Conservation (phyloP, 2,797 vertebrate species). For the Sebastes ruberrimus region DNA sequence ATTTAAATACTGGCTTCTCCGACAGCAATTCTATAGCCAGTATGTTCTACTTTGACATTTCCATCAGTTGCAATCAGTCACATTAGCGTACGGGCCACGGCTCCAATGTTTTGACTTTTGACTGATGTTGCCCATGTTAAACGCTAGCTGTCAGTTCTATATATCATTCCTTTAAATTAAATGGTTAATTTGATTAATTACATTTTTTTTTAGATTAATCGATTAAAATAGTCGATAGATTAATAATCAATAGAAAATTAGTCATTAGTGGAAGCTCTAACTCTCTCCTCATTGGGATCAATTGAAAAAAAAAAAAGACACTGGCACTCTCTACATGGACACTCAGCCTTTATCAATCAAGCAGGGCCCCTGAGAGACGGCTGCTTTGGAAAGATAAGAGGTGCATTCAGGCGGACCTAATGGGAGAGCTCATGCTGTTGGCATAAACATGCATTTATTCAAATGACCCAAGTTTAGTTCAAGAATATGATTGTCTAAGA, state of each 20-base stretch:
- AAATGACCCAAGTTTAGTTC: background rate
- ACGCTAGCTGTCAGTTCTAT: too few species aligned
- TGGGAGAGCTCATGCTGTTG: conserved; percentile 11
- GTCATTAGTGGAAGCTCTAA: background rate
- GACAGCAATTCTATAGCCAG: too few species aligned
- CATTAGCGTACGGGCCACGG: too few species aligned
- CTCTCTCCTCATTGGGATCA: background rate
- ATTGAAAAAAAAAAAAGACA: background rate
- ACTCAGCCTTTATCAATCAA: conserved; percentile 44
- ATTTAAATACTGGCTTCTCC: too few species aligned
- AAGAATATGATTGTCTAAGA: background rate
- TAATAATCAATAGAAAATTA: background rate
- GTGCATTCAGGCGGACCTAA: conserved; percentile 21
- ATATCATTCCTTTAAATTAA: too few species aligned
- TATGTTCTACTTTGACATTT: too few species aligned
- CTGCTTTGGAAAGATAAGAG: conserved; percentile 21
- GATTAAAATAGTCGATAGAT: background rate
- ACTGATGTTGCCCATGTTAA: too few species aligned
- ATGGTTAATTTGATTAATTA: too few species aligned
- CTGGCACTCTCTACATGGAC: background rate
- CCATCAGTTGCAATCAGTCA: too few species aligned
- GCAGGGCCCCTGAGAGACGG: conserved; percentile 14
- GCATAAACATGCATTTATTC: conserved; percentile 23
- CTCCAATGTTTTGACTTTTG: too few species aligned
- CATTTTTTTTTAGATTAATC: too few species aligned